Conservation (phyloP, 2,113 vertebrate genomes). For the Zosterops lateralis region DNA sequence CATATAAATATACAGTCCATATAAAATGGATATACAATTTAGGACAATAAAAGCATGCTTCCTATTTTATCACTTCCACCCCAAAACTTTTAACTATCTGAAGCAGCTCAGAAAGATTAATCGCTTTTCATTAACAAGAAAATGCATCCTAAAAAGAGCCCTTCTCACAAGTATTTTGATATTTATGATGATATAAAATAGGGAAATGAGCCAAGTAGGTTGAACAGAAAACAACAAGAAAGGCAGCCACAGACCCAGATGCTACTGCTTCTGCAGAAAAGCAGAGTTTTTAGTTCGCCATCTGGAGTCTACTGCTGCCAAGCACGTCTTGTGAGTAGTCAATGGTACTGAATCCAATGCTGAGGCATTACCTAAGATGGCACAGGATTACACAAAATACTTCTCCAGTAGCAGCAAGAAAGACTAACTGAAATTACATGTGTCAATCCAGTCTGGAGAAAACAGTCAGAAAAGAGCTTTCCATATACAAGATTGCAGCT, state of each 20-base stretch:
- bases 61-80: neutral
- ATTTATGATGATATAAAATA: neutral
- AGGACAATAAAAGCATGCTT: neutral
- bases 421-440: neutral
- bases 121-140: neutral
- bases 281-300: conserved; percentile 13
- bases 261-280: conserved; percentile 27
- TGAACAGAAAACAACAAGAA: conserved; percentile 23
- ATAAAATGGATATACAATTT: neutral
- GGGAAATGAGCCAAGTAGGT: neutral
- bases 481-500: neutral
- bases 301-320: conserved; percentile 52
- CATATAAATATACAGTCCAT: too few relatives aligned
- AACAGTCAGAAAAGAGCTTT: neutral
- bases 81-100: neutral
- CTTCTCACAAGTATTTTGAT: neutral
- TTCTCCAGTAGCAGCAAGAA: neutral
- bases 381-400: neutral
- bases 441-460: neutral
- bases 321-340: conserved; percentile 13
- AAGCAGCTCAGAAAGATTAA: neutral
- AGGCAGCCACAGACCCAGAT: conserved; percentile 26
- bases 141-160: neutral
- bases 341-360: neutral
- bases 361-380: neutral